Evolutionary conservation across 2,113 vertebrate species (phyloP), one percentile per base, ranked within the genome.

Genomic region (Equus quagga): DNA sequence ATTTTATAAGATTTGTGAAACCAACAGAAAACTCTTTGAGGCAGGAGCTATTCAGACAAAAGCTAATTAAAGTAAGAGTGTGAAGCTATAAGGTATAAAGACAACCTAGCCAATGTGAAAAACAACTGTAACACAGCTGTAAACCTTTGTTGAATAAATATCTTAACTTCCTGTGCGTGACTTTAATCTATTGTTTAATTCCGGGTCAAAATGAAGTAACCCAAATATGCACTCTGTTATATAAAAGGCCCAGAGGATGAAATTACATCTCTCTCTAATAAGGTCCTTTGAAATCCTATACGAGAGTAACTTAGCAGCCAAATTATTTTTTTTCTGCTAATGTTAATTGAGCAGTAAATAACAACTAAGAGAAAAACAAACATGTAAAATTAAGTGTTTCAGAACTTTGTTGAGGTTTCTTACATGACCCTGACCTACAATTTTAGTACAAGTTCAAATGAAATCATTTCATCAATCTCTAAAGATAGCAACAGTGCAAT

Each of bases 211-310:
- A 99, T 98, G 98, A 99, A 99, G 98, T 98, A 98, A 98, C 98
- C 98, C 98, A 99, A 99, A 99, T 98, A 98, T 96, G 98, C 98
- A 98, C 75, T 13, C 97, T 98, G 97, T 98, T 99, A 99, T 96
- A 99, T 98, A 99, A 99, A 98, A 97, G 96, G 72, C 92, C 94
- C 65, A 96, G 94, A 97, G 98, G 98, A 99, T 99, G 99, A 99
- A 99, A 99, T 99, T 99, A 99, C 99, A 99, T 98, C 99, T 99
- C 98, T 99, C 99, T 99, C 99, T 99, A 99, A 99, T 99, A 99
- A 99, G 99, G 98, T 98, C 97, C 99, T 99, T 99, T 99, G 99
- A 99, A 99, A 99, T 98, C 92, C 97, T 99, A 99, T 98, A 98
- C 98, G 97, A 97, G 46, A 92, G 97, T 98, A 98, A 98, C 96